These are phyloP conservation scores for Tokudaia tokunoshimensis DNA, from an alignment of 2,797 vertebrate species.

Conservation along the genomic window DNA sequence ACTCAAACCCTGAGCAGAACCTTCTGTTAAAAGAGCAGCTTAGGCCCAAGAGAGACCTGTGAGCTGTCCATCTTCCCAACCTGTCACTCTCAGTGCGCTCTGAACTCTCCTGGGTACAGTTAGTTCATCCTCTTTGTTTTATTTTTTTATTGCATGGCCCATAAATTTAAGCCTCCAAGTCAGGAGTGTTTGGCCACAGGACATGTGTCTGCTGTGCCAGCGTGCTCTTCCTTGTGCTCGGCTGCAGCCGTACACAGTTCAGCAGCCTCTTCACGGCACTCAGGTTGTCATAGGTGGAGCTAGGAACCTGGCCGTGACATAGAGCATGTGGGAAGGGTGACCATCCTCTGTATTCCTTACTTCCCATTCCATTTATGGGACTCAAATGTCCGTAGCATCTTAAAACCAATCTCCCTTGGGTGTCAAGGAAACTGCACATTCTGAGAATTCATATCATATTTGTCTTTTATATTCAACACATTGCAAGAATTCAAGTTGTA, in stretches of 20 bases:
- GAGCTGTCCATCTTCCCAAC: not conserved
- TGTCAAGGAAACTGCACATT: not conserved
- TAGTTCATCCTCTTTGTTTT: not conserved
- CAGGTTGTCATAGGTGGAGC: not conserved
- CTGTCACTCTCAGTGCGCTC: not conserved
- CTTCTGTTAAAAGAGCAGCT: not conserved
- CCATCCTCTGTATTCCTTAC: not conserved
- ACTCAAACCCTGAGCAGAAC: not conserved
- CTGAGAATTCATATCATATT: not conserved
- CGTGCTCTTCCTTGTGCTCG: not conserved
- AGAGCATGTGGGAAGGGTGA: not conserved
- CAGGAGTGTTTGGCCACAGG: not conserved
- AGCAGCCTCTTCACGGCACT: not conserved
- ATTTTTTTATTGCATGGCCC: not conserved
- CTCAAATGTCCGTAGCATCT: not conserved
- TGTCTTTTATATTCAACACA: constrained; percentile 44
- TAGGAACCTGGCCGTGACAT: not conserved
- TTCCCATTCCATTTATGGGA: not conserved
- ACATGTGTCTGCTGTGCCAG: not conserved
- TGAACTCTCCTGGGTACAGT: not conserved
- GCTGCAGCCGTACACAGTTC: not conserved
- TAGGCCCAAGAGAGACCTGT: not conserved
- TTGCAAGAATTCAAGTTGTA: constrained; percentile 26
- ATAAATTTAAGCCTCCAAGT: not conserved
- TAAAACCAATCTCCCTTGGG: not conserved